Evolutionary conservation across 2,888 invertebrate species (phyloP), one percentile per base, ranked within the genome.

Genomic region (Plutella xylostella): DNA sequence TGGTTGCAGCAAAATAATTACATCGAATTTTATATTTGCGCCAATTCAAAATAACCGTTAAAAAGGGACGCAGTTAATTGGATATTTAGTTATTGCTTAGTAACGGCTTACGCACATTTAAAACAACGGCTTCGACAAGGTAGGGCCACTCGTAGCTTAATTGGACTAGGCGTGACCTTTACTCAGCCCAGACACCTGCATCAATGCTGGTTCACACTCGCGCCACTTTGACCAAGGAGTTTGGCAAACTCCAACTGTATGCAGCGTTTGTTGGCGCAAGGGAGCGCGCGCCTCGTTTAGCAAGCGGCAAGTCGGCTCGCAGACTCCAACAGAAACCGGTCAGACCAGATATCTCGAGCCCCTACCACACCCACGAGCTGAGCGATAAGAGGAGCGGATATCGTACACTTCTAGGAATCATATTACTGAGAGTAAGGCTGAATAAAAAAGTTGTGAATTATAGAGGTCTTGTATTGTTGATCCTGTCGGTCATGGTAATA

Each of bases 261-360:
- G 28, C 28, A 28, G 28, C 28, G n/a, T 28, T 33, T 15, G 33
- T 31, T 19, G 41, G 19, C 19, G 41, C 33, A 39, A 39, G 39
- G 15, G 25, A 39, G 39, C 17, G 69, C 73, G 67, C 70, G 64
- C 61, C 63, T 64, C 68, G 73, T 76, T 78, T 76, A 72, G 77
- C 72, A 65, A 67, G 65, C 65, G 67, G 72, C 68, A 68, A 17
- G 49, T 78, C 75, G 74, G 76, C 77, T 74, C 68, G 68, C 68
- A 68, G 72, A 62, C 71, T 72, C 70, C 63, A 65, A 56, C 71
- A 56, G 57, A 59, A 80, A 82, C 82, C 82, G 82, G 82, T 82
- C 65, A 64, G 70, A 80, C 82, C 65, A 79, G 79, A 78, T 77
- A 69, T 68, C 69, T 58, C 67, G 62, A 68, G 44, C 48, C 21